Percentiles rank a stretch among this genome's conserved stretches.
These are phyloP conservation scores for Dallia pectoralis DNA, from an alignment of 2,797 vertebrate genomes.

Conservation along the genomic window DNA sequence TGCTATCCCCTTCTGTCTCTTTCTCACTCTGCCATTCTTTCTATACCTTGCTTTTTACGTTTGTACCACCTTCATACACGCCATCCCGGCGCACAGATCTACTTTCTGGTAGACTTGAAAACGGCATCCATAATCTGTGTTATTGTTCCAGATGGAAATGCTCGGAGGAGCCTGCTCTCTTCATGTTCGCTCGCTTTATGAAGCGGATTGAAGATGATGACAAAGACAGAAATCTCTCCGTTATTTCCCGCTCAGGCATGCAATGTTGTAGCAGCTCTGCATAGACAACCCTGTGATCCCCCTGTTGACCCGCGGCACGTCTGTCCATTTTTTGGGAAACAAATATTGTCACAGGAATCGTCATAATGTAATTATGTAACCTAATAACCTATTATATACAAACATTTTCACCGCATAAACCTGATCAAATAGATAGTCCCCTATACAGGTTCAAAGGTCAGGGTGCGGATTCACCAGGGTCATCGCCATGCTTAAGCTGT, in stretches of 20 bases:
- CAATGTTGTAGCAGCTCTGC: constrained; percentile 47
- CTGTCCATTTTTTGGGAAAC: not conserved
- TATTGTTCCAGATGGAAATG: constrained; percentile 12
- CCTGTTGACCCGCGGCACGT: constrained; percentile 32
- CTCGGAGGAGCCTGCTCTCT: constrained; percentile 13
- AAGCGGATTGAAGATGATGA: constrained; percentile 17
- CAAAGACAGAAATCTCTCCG: constrained; percentile 15
- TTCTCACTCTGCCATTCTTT: constrained; percentile 24
- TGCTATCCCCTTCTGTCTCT: constrained; percentile 27
- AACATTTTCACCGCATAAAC: not conserved
- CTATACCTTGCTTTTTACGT: not conserved
- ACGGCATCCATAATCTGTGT: constrained; percentile 54
- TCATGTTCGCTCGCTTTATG: constrained; percentile 26
- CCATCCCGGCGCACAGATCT: not conserved
- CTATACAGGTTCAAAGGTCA: not conserved
- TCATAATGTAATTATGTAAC: not conserved
- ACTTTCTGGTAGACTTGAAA: constrained; percentile 28
- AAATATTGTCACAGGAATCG: not conserved
- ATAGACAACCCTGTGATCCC: constrained; percentile 30
- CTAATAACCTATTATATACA: too few relatives aligned
- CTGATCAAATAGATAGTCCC: not conserved
- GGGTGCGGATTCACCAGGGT: constrained; percentile 31
- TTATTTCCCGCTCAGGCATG: constrained; percentile 35
- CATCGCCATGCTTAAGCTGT: constrained; percentile 50
- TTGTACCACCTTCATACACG: not conserved